Percentiles rank a stretch among this genome's conserved stretches.
These are phyloP conservation scores for Campaea margaritaria DNA, from an alignment of 2,888 invertebrate species.

Conservation along the genomic window DNA sequence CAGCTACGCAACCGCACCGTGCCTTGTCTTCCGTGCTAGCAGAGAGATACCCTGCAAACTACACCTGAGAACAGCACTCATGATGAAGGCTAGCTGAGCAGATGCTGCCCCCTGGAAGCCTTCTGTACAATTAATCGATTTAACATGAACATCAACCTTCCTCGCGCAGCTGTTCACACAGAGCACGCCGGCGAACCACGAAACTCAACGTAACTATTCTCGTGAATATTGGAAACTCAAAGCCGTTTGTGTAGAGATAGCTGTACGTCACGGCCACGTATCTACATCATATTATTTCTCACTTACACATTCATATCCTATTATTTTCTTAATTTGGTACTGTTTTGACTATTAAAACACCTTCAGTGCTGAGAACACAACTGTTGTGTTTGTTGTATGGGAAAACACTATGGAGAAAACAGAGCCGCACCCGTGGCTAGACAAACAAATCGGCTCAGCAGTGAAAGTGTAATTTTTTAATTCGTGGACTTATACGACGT, in stretches of 20 bases:
- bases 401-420: no score
- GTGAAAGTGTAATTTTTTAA: no score
- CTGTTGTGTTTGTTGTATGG: no score
- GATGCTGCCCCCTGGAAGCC: no score
- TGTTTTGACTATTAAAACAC: background rate
- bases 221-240: constrained; percentile 3
- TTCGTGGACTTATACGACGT: no score
- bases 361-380: no score
- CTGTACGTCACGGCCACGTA: background rate
- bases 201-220: background rate
- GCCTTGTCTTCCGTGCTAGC: no score
- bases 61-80: no score
- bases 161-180: constrained; percentile 42
- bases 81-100: no score
- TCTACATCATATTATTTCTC: background rate
- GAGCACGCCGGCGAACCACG: constrained; percentile 6
- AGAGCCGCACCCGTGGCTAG: no score
- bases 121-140: constrained; percentile 4
- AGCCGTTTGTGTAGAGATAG: background rate
- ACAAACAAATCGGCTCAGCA: no score
- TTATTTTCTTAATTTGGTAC: background rate
- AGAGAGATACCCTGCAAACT: no score
- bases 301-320: background rate
- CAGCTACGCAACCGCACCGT: background rate
- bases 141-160: constrained; percentile 38